Conservation (phyloP, 1,140 invertebrate genomes). For the Zeugodacus cucurbitae region DNA sequence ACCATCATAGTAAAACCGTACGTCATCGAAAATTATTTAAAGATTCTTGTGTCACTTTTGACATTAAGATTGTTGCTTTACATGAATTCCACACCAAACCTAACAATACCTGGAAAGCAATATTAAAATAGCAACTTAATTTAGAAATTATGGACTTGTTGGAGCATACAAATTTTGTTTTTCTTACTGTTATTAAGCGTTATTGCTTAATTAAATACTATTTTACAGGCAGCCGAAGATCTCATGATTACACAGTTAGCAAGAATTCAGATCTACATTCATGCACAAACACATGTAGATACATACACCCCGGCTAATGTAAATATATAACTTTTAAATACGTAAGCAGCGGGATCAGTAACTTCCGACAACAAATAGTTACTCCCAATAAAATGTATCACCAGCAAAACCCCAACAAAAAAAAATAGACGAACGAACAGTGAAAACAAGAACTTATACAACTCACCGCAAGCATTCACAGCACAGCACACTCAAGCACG, state of each 20-base stretch:
- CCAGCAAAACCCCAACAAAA: background rate
- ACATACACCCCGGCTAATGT: background rate
- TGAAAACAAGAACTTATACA: conserved; percentile 6
- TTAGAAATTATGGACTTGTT: no score
- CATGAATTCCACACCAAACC: no score
- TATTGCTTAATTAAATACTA: background rate
- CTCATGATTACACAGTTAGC: no score
- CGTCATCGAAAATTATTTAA: no score
- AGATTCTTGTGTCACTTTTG: no score
- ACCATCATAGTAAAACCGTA: no score
- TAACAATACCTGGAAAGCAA: no score
- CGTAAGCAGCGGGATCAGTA: background rate
- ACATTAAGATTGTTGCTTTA: no score
- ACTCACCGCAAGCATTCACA: background rate
- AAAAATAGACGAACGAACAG: background rate
- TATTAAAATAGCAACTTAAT: no score
- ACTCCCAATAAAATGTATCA: background rate
- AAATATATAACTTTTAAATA: background rate
- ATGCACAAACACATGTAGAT: background rate
- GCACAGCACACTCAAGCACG: background rate
- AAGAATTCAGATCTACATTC: background rate
- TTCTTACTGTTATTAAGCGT: background rate
- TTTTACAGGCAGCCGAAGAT: no score
- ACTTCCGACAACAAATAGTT: background rate
- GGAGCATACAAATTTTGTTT: background rate